These are phyloP conservation scores for Leucophenga maculata DNA, from an alignment of 2,888 invertebrate species.

Conservation along the genomic window DNA sequence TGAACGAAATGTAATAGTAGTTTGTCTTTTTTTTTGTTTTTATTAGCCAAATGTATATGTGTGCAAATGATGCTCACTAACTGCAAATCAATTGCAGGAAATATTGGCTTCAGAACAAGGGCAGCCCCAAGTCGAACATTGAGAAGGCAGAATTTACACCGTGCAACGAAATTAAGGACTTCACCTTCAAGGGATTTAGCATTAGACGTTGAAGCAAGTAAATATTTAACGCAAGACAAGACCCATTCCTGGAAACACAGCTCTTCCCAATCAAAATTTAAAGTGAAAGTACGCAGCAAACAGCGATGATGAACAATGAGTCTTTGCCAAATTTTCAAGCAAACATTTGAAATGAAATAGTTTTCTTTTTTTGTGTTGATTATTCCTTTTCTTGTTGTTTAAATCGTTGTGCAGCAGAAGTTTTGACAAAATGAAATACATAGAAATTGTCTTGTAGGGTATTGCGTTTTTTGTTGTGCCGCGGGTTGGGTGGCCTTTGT, in stretches of 20 bases:
- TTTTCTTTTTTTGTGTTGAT: neutral
- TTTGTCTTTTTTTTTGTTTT: neutral
- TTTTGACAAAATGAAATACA: too few species aligned
- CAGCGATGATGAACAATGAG: neutral
- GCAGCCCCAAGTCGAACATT: constrained; percentile 83
- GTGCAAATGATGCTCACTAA: too few species aligned
- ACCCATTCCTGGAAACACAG: too few species aligned
- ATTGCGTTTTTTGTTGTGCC: too few species aligned
- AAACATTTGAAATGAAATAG: neutral
- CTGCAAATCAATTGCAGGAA: constrained; percentile 56
- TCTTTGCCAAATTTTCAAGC: constrained; percentile 15
- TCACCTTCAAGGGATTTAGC: constrained; percentile 73
- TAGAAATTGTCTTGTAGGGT: too few species aligned
- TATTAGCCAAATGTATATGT: too few species aligned
- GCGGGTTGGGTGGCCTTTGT: too few species aligned
- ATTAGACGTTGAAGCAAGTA: constrained; percentile 68
- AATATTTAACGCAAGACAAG: too few species aligned
- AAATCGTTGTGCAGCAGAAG: neutral
- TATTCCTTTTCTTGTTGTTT: neutral
- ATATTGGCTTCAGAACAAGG: constrained; percentile 75
- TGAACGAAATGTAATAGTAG: constrained; percentile 75
- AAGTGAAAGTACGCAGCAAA: too few species aligned
- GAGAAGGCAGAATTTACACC: constrained; percentile 82
- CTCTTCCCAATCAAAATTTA: too few species aligned
- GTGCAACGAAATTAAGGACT: constrained; percentile 75